Base-by-base conservation (phyloP, 2,888 invertebrate genomes). In the Mamestra brassicae region DNA sequence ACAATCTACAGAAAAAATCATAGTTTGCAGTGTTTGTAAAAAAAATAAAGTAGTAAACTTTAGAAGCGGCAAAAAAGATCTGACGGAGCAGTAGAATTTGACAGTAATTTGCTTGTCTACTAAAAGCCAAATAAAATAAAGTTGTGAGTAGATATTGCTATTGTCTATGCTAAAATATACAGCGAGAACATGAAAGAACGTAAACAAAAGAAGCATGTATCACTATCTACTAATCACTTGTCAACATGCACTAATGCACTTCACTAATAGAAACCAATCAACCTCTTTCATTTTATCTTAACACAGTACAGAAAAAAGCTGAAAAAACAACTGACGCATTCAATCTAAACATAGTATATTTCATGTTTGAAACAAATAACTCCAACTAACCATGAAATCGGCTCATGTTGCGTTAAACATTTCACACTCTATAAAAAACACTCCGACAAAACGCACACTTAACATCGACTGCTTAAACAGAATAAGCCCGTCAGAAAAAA, bases 361-460 rank as follows among this genome's bases (percentile, higher is more conserved):
- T 91, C 90, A 92, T 91, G 92, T 90, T 88, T 88, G 83, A 89
- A 90, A 90, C 92, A 91, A 92, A 90, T 91, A 91, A 90, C 91
- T 89, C 90, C 93, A 95, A 95, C 95, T 93, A 95, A 96, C 96
- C 96, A 95, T 96, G 95, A 95, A 96, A 96, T 94, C 92, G 92
- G 90, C 90, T 95, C 94, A 94, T 96, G 93, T 94, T 93, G 90
- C 90, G 90, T 92, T 94, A 92, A 92, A 93, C 95, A 95, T 95
- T 94, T 94, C 94, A 93, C 94, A 93, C 92, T 89, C 80, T 85
- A 83, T 83, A 87, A 87, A 91, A 92, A 93, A 87, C 92, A 90
- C 92, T 90, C 87, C 87, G 86, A 93, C 93, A 93, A 92, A 92
- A 91, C 91, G 90, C 88, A 87, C 91, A 90, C 91, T 93, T 93